These are phyloP conservation scores for Artemia franciscana DNA, from an alignment of 1,140 invertebrate genomes.

Conservation along the genomic window DNA sequence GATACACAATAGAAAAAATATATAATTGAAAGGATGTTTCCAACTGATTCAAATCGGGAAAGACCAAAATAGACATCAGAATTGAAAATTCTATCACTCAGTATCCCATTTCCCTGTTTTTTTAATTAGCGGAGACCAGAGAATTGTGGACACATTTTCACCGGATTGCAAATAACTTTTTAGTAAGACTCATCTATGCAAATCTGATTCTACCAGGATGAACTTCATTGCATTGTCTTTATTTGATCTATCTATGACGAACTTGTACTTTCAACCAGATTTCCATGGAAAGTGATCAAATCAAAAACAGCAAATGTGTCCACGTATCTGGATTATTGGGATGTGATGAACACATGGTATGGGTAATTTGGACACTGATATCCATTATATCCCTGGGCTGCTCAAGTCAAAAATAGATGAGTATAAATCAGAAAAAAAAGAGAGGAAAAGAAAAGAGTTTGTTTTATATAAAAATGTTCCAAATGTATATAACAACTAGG, in stretches of 20 bases:
- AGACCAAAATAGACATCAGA: too few species aligned
- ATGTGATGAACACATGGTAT: neutral
- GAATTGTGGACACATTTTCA: neutral
- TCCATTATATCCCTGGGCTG: neutral
- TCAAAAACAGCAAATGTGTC: neutral
- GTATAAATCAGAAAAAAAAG: too few species aligned
- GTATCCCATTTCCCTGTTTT: too few species aligned
- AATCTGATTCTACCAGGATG: neutral
- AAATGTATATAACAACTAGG: neutral
- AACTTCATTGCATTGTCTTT: neutral
- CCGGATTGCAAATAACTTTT: neutral
- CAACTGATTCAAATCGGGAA: too few species aligned
- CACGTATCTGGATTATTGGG: neutral
- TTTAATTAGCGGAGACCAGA: too few species aligned
- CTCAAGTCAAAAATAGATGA: neutral
- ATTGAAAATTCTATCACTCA: too few species aligned
- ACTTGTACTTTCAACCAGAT: neutral
- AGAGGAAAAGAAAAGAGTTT: too few species aligned
- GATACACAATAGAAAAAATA: too few species aligned
- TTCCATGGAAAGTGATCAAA: neutral
- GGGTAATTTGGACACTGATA: neutral
- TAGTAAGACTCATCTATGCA: neutral
- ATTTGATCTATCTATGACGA: neutral
- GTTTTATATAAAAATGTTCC: neutral
- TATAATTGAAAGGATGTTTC: too few species aligned